A percentile compares a stretch with the other conserved stretches of the same genome.
Evolutionary conservation across 2,888 invertebrate genomes (phyloP).

Genomic region (Elmis aenea): DNA sequence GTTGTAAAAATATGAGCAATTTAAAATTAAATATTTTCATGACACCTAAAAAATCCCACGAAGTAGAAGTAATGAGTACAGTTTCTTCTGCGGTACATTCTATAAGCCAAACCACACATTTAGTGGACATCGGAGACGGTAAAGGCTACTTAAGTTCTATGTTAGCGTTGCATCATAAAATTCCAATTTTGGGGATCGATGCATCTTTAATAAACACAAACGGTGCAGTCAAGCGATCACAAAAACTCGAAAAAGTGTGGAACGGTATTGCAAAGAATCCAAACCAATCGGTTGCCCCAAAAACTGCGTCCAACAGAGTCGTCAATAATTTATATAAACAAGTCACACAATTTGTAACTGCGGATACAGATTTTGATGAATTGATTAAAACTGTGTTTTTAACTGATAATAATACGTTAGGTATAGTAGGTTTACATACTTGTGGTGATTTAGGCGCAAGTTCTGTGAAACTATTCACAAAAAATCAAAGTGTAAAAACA

Average conservation of each 20-base stretch:
- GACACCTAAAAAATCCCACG: slow-evolving; percentile 76
- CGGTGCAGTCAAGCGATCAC: slow-evolving; percentile 58
- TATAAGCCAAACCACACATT: slow-evolving; percentile 43
- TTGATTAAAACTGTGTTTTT: slow-evolving; percentile 52
- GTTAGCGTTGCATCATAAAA: slow-evolving; percentile 62
- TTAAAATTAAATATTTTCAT: slow-evolving; percentile 62
- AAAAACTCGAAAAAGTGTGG: slow-evolving; percentile 46
- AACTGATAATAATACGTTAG: slow-evolving; percentile 43
- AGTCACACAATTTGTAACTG: slow-evolving; percentile 56
- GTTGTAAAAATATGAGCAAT: slow-evolving; percentile 39
- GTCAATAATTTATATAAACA: slow-evolving; percentile 53
- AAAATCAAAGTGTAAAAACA: slow-evolving; percentile 51
- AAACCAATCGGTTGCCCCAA: slow-evolving; percentile 22
- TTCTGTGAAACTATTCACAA: slow-evolving; percentile 63
- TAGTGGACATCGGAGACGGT: slow-evolving; percentile 86
- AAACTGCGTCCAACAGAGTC: slow-evolving; percentile 18
- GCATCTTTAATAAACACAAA: slow-evolving; percentile 62
- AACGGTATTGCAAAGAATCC: slow-evolving; percentile 31
- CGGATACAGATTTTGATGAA: slow-evolving; percentile 51
- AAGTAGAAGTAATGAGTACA: slow-evolving; percentile 63
- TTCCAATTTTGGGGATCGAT: slow-evolving; percentile 79
- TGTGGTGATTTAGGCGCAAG: slow-evolving; percentile 80
- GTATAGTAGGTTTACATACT: slow-evolving; percentile 76
- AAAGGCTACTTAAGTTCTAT: slow-evolving; percentile 79
- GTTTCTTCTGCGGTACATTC: slow-evolving; percentile 53